phyloP scores from a whole-genome alignment of 2,113 vertebrate species.

The Rhinoptilus africanus region DNA sequence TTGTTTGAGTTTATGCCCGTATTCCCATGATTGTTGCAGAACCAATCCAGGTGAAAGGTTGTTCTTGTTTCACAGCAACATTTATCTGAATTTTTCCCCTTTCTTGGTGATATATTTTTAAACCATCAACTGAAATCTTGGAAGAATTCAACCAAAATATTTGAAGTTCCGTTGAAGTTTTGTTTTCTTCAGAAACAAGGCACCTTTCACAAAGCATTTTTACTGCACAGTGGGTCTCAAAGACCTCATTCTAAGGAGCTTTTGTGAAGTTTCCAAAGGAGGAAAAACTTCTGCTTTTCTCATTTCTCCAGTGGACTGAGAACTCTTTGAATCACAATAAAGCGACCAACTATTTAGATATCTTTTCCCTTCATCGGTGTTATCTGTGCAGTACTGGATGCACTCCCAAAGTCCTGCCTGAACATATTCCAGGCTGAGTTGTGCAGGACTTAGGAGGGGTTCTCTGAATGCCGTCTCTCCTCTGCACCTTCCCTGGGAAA shows the following conservation, averaged over 20 bases:
- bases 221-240: background rate
- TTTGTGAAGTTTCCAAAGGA: background rate
- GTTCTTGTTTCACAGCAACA: background rate
- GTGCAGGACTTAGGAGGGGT: conserved; percentile 36
- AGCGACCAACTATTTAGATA: background rate
- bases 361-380: background rate
- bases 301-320: background rate
- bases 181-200: background rate
- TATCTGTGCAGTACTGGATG: conserved; percentile 7
- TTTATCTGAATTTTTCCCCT: background rate
- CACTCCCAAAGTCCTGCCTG: conserved; percentile 39
- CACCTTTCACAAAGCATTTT: background rate
- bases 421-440: conserved; percentile 26
- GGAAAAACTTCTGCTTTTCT: background rate
- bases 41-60: conserved; percentile 58
- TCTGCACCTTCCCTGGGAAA: background rate
- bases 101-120: background rate
- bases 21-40: conserved; percentile 44
- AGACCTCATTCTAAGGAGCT: background rate
- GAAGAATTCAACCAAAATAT: conserved; percentile 27
- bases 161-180: background rate
- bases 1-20: conserved; percentile 12
- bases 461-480: background rate
- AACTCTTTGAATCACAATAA: background rate
- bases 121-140: background rate